Conservation (phyloP, 2,888 invertebrate species). For the Dorcus hopei region DNA sequence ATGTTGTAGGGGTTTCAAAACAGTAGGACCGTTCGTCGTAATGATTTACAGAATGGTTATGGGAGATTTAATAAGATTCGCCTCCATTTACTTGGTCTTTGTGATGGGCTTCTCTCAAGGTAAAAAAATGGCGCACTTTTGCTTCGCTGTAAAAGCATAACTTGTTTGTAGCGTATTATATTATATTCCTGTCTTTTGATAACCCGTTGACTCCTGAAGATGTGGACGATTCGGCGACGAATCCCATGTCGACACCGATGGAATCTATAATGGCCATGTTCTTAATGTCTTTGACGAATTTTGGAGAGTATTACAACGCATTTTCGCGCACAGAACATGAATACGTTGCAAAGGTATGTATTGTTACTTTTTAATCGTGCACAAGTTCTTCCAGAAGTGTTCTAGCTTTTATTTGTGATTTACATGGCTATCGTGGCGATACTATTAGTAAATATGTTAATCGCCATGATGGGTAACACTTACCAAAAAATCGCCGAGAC, state of each 20-base stretch:
- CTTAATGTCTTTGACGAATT: constrained; percentile 95
- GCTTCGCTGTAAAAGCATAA: not conserved
- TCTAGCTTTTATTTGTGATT: constrained; percentile 83
- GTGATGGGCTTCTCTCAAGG: constrained; percentile 97
- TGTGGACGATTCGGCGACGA: constrained; percentile 75
- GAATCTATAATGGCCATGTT: constrained; percentile 98
- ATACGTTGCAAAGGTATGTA: constrained; percentile 77
- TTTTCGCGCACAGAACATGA: constrained; percentile 88
- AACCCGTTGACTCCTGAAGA: constrained; percentile 80
- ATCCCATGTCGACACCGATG: constrained; percentile 88
- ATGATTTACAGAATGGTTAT: constrained; percentile 99
- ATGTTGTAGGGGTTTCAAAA: constrained; percentile 84
- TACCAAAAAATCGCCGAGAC: constrained; percentile 98
- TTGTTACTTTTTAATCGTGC: not conserved
- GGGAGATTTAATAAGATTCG: constrained; percentile 93
- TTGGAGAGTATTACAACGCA: constrained; percentile 90
- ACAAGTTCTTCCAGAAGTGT: constrained; percentile 15
- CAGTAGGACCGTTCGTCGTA: constrained; percentile 98
- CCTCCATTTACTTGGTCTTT: constrained; percentile 94
- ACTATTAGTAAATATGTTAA: constrained; percentile 94
- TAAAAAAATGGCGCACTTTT: constrained; percentile 37
- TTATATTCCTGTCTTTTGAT: constrained; percentile 86
- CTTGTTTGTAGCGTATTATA: constrained; percentile 74
- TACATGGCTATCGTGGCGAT: constrained; percentile 97
- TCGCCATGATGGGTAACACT: constrained; percentile 99